Percentiles rank a stretch among this genome's conserved stretches.
Conservation (phyloP, 2,888 invertebrate genomes). For the Parochlus steinenii region DNA sequence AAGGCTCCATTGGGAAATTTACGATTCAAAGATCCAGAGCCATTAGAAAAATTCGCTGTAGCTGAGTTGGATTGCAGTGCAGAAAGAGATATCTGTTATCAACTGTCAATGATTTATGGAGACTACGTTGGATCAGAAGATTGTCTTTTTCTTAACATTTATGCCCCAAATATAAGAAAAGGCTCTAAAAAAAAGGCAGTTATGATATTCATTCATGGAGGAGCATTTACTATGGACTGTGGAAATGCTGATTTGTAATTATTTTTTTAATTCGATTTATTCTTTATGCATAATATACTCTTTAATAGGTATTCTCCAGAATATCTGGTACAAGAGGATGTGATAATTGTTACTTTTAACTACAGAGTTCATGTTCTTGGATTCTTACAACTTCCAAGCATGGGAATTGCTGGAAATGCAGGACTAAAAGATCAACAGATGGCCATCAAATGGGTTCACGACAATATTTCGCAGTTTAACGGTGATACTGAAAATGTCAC, state of each 20-base stretch:
- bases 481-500: slow-evolving; percentile 29
- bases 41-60: slow-evolving; percentile 21
- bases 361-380: slow-evolving; percentile 27
- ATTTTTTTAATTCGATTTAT: not conserved
- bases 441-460: slow-evolving; percentile 32
- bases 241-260: too few relatives aligned
- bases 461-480: slow-evolving; percentile 31
- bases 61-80: slow-evolving; percentile 24
- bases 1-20: slow-evolving; percentile 34
- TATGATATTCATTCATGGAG: slow-evolving; percentile 29
- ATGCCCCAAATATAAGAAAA: slow-evolving; percentile 19
- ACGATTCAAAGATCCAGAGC: slow-evolving; percentile 26
- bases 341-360: slow-evolving; percentile 26
- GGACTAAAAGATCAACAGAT: slow-evolving; percentile 27
- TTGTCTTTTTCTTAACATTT: slow-evolving; percentile 26
- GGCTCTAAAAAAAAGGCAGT: slow-evolving; percentile 19
- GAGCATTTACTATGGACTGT: slow-evolving; percentile 24
- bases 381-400: slow-evolving; percentile 24
- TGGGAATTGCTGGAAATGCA: slow-evolving; percentile 25
- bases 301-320: slow-evolving; percentile 22
- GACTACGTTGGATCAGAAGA: slow-evolving; percentile 24
- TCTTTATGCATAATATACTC: not conserved
- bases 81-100: slow-evolving; percentile 22
- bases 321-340: slow-evolving; percentile 24
- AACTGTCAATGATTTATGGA: slow-evolving; percentile 20